Base-by-base conservation (phyloP, 2,888 invertebrate species). In the Dilophus febrilis region DNA sequence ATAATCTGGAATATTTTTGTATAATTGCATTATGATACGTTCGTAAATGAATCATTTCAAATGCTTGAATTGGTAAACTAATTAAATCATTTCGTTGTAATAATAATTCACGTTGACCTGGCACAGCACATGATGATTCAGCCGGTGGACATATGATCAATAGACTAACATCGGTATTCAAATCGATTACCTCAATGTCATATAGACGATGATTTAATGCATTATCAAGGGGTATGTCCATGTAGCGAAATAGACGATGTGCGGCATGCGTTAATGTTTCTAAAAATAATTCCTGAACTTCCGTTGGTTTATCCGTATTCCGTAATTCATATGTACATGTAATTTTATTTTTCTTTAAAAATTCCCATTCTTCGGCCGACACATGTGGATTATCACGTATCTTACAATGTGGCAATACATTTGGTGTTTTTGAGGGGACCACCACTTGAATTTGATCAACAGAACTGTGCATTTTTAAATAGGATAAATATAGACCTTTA, bases 351-450 rank as follows among this genome's bases (percentile, higher is more conserved):
- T 69, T 73, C 53, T 79, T 82, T 12, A 95, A 65, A 59, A 87
- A 85, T 49, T 86, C 81, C 95, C 95, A 97, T 63, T 97, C 97
- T 57, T 95, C 95, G 19, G 84, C 84, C 12, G 92, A 92, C 0
- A 98, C 87, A 57, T 95, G 94, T 2, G 94, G 85, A 65, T 95
- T 95, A 49, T 91, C 87, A 44, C 97, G 67, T 29, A 97, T 77
- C 59, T 88, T 85, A 46, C 83, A 84, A 58, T 92, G 87, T 1
- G 97, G 97, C 47, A 97, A 72, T 49, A 94, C 86, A 59, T 94
- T 97, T 4, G 97, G 97, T 2, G 86, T 78, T 53, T 86, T 83
- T 40, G 84, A 75, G 0, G 92, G 88, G 18, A 94, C 94, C 35
- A 97, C 81, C 10, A 97, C 80, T 52, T 90, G 80, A 35, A 95